Conservation (phyloP, 2,797 vertebrate species). For the Linurgus olivaceus region DNA sequence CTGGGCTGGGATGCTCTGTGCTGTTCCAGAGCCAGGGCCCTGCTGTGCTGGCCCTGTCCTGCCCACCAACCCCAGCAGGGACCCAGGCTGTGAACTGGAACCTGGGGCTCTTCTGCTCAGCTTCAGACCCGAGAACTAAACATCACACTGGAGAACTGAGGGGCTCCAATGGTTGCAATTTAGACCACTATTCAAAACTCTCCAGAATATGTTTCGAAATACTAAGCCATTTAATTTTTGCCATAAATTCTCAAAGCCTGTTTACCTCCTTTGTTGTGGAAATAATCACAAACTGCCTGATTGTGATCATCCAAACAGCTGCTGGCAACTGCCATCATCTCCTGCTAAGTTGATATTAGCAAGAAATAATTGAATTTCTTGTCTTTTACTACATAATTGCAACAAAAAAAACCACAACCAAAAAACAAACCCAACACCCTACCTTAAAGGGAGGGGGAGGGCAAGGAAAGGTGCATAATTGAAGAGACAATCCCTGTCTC, state of each 20-base stretch:
- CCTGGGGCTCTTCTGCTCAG: rapidly evolving
- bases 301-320: background rate
- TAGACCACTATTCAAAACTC: background rate
- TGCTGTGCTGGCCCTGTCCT: background rate
- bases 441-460: conserved; percentile 33
- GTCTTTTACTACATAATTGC: conserved; percentile 25
- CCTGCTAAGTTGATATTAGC: background rate
- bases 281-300: background rate
- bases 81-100: background rate
- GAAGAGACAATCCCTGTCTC: conserved; percentile 42
- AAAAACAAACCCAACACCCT: background rate
- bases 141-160: background rate
- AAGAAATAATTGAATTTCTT: conserved; percentile 41
- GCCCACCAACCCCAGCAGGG: background rate
- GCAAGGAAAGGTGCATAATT: conserved; percentile 33
- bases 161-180: background rate
- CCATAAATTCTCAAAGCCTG: background rate
- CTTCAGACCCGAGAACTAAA: background rate
- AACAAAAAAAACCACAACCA: rapidly evolving
- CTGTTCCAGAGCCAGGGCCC: background rate
- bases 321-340: background rate
- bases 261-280: background rate
- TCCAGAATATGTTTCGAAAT: background rate
- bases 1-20: background rate
- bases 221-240: background rate